Evolutionary conservation across 2,113 vertebrate species (phyloP), one percentile per base, ranked within the genome.

Genomic region (Suricata suricatta): DNA sequence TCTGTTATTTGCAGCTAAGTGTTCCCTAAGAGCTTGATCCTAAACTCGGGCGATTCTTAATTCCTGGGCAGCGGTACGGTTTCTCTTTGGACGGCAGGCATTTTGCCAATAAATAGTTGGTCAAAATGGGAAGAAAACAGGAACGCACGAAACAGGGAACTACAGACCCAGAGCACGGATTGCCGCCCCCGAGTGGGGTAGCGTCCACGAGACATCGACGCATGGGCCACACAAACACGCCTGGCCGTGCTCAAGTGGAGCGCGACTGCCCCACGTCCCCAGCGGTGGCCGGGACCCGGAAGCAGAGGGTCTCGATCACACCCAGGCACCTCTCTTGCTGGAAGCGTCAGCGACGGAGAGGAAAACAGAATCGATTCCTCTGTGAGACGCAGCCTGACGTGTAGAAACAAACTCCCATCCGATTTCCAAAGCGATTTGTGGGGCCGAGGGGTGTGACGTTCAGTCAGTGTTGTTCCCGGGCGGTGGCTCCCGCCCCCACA

Each of bases 141-240:
- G 50, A 33, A 50, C 0, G 54, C 57, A 47, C 31, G 12, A 19
- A 1, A n/a, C 16, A 38, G 47, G 31, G 14, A 72, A 50, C 60
- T 8, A 25, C 0, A 19, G n/a, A 10, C 9, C 14, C 2, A 25
- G 3, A 21, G 4, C 33, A 52, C 8, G 7, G 33, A 31, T 16
- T 2, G 31, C 5, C 7, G 15, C 23, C 17, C 6, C 0, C 0
- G 11, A 54, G 79, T 84, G 19, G 71, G 38, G 14, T 1, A 21
- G 83, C 33, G n/a, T 11, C 82, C 54, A 1, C 1, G 27, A 0
- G 35, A 60, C 3, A 1, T 19, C 33, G 3, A 9, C 0, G 4
- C 31, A 1, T 0, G 66, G 12, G 19, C 35, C 41, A 23, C 2
- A 16, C 7, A 27, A 25, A 44, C 7, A 2, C 0, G 10, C 76